A percentile compares a stretch with the other conserved stretches of the same genome.
These are phyloP conservation scores for Melanotaenia nigrans DNA, from an alignment of 2,797 vertebrate genomes.

Conservation along the genomic window DNA sequence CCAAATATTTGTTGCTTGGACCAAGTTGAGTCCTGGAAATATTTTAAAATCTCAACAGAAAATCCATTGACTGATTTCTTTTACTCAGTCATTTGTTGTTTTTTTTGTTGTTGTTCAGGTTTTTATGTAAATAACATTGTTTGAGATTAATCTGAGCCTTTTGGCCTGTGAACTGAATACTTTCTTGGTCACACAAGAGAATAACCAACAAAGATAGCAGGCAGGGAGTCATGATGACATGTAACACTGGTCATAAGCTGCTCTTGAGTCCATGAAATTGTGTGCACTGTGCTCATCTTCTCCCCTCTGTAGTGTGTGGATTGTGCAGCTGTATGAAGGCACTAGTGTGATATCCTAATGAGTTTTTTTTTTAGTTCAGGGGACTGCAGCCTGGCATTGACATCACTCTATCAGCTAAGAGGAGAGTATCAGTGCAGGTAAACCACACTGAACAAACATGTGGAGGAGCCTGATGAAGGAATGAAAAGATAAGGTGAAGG, in stretches of 20 bases:
- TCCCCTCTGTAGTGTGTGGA: conserved; percentile 22
- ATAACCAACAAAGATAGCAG: conserved; percentile 12
- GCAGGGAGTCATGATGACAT: conserved; percentile 17
- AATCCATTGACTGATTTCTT: background rate
- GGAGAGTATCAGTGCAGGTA: conserved; percentile 20
- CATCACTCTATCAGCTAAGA: conserved; percentile 36
- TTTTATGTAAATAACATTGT: background rate
- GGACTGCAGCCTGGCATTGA: conserved; percentile 27
- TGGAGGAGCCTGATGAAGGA: conserved; percentile 38
- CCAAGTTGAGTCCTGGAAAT: background rate
- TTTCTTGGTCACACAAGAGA: conserved; percentile 11
- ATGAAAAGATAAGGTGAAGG: conserved; percentile 46
- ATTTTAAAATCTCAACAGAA: background rate
- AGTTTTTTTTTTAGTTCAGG: conserved; percentile 38
- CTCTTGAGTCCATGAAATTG: conserved; percentile 49
- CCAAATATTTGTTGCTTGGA: conserved; percentile 42
- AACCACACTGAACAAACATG: background rate
- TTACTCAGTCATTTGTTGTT: too few relatives aligned
- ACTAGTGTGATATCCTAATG: conserved; percentile 32
- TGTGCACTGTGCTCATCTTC: conserved; percentile 28
- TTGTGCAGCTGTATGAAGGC: conserved; percentile 31
- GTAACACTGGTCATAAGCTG: conserved; percentile 28
- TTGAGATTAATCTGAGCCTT: background rate
- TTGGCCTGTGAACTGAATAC: background rate
- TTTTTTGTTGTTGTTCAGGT: background rate